phyloP scores from a whole-genome alignment of 1,140 invertebrate species.

The Heliconius eleuchia region DNA sequence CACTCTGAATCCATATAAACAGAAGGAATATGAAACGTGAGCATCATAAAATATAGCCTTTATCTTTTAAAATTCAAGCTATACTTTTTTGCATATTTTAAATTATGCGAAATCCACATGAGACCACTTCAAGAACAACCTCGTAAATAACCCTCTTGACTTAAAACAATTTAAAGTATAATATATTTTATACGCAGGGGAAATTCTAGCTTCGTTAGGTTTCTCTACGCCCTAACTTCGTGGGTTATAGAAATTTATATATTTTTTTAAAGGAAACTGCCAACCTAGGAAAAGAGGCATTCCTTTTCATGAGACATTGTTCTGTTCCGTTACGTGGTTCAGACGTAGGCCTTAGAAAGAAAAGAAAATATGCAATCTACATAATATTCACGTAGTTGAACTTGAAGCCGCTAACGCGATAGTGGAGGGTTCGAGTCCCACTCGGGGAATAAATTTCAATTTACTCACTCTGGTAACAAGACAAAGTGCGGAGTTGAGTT shows the following conservation, averaged over 20 bases:
- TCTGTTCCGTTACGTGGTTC: no score
- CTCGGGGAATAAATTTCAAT: no score
- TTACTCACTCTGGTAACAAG: no score
- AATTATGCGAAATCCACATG: slow-evolving; percentile 10
- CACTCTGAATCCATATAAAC: background rate
- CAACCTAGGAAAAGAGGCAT: no score
- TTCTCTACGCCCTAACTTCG: background rate
- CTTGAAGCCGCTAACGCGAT: no score
- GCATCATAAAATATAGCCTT: background rate
- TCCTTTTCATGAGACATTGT: no score
- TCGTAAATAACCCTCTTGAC: slow-evolving; percentile 11
- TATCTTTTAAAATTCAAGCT: background rate
- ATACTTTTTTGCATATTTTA: slow-evolving; percentile 10
- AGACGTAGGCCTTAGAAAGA: no score
- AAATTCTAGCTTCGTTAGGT: slow-evolving; percentile 31
- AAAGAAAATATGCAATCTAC: no score
- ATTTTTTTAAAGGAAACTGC: background rate
- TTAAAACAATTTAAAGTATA: slow-evolving; percentile 21
- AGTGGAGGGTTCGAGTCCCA: no score
- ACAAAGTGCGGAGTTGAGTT: no score
- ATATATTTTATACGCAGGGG: slow-evolving; percentile 23
- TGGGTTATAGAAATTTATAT: background rate
- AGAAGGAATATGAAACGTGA: slow-evolving; percentile 1
- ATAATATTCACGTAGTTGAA: no score
- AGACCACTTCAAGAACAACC: slow-evolving; percentile 13